A percentile compares a stretch with the other conserved stretches of the same genome.
These are phyloP conservation scores for Brachionus rotundiformis DNA, from an alignment of 1,140 invertebrate genomes.

Conservation along the genomic window DNA sequence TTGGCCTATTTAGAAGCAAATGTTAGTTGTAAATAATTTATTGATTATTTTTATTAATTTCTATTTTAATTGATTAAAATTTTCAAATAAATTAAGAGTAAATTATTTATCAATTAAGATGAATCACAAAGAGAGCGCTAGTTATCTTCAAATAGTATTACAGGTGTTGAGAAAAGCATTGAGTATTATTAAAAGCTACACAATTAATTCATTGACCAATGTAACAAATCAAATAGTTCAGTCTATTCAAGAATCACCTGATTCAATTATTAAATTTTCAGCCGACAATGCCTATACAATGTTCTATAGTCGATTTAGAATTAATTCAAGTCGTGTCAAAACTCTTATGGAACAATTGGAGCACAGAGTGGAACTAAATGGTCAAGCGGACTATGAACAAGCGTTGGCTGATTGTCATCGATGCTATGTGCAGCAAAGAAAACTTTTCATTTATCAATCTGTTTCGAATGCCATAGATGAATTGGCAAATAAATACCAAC, in stretches of 20 bases:
- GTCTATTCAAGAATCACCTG: conserved; percentile 36
- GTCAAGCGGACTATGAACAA: conserved; percentile 68
- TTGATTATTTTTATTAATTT: no score
- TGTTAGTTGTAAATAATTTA: conserved; percentile 70
- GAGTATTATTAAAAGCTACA: conserved; percentile 75
- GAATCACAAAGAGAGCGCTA: conserved; percentile 65
- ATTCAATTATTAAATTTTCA: conserved; percentile 50
- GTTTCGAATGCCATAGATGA: conserved; percentile 71
- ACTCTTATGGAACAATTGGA: conserved; percentile 80
- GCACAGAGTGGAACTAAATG: conserved; percentile 63
- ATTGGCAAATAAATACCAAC: conserved; percentile 71
- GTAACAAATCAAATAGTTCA: conserved; percentile 41
- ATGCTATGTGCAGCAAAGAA: conserved; percentile 77
- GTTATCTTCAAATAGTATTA: conserved; percentile 68
- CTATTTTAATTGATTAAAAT: conserved; percentile 50
- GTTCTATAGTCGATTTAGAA: conserved; percentile 90
- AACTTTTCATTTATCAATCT: conserved; percentile 70
- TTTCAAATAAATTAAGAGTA: no score
- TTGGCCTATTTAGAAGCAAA: conserved; percentile 80
- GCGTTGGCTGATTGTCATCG: conserved; percentile 80
- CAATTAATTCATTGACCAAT: conserved; percentile 71
- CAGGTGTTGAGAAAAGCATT: conserved; percentile 78
- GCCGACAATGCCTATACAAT: conserved; percentile 79
- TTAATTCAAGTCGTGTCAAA: conserved; percentile 78
- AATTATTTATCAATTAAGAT: conserved; percentile 54